These are phyloP conservation scores for Pogonomyrmex barbatus DNA, from an alignment of 1,140 invertebrate genomes.

Conservation along the genomic window DNA sequence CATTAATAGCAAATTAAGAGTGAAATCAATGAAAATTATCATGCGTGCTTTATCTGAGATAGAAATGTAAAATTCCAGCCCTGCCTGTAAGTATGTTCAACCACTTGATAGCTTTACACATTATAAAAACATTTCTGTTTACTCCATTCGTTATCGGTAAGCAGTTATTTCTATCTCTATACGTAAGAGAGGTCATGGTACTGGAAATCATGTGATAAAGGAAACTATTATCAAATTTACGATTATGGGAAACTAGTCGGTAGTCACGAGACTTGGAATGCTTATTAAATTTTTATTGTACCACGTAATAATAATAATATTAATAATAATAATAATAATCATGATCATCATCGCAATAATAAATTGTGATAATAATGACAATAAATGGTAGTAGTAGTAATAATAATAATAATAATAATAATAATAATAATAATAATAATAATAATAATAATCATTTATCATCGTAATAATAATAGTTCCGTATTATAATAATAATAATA, in stretches of 20 bases:
- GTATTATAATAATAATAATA: slow-evolving; percentile 74
- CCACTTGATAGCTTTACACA: slow-evolving; percentile 5
- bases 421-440: slow-evolving; percentile 82
- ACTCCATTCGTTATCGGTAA: neutral
- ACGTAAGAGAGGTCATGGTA: slow-evolving; percentile 70
- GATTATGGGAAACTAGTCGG: slow-evolving; percentile 23
- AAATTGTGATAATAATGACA: slow-evolving; percentile 76
- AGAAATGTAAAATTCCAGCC: neutral
- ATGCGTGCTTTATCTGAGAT: neutral
- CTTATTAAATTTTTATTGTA: slow-evolving; percentile 86
- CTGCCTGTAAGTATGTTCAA: slow-evolving; percentile 16
- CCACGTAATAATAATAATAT: slow-evolving; percentile 85
- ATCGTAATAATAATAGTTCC: slow-evolving; percentile 74
- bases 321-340: slow-evolving; percentile 80
- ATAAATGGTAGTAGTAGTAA: slow-evolving; percentile 81
- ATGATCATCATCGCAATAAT: slow-evolving; percentile 76
- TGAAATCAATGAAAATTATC: neutral
- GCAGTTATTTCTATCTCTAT: slow-evolving; percentile 61
- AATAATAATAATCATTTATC: slow-evolving; percentile 75
- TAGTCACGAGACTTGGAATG: slow-evolving; percentile 76
- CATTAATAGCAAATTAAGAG: neutral
- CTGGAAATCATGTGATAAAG: slow-evolving; percentile 61
- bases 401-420: slow-evolving; percentile 75
- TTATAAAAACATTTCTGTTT: slow-evolving; percentile 53
- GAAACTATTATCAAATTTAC: neutral